phyloP scores from a whole-genome alignment of 2,797 vertebrate species.

The Sebastes trivittatus region DNA sequence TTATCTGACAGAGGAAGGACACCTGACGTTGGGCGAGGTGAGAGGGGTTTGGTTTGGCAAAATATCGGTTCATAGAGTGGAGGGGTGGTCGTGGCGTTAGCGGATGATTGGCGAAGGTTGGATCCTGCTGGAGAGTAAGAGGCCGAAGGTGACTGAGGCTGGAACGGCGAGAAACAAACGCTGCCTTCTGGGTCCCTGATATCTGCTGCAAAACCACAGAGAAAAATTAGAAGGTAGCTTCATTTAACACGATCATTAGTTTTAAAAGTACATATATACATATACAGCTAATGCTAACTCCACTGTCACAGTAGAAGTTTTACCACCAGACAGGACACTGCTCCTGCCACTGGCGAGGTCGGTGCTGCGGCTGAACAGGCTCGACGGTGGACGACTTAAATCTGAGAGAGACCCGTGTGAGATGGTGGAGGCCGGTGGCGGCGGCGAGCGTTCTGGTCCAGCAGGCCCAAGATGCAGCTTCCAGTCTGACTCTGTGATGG shows the following conservation, averaged over 20 bases:
- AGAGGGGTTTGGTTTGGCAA: conserved; percentile 1
- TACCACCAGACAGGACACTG: conserved; percentile 57
- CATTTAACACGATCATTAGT: background rate
- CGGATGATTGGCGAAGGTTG: background rate
- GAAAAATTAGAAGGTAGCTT: background rate
- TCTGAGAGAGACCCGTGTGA: conserved; percentile 50
- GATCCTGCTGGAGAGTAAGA: background rate
- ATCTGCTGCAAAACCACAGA: conserved; percentile 42
- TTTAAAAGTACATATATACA: background rate
- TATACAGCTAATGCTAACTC: background rate
- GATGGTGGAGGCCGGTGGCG: background rate
- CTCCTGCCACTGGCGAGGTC: conserved; percentile 54
- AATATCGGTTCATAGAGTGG: background rate
- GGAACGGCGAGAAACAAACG: conserved; percentile 28
- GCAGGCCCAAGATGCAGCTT: background rate
- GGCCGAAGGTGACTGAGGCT: conserved; percentile 15
- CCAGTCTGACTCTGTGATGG: background rate
- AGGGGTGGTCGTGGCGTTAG: background rate
- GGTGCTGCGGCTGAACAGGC: conserved; percentile 65
- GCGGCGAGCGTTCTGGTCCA: background rate
- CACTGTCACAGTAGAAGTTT: background rate
- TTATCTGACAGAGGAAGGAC: background rate
- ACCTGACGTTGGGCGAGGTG: background rate
- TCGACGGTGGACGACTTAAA: conserved; percentile 47
- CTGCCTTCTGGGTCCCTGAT: conserved; percentile 14